phyloP scores from a whole-genome alignment of 2,113 vertebrate genomes.

The Clarias macrocephalus region DNA sequence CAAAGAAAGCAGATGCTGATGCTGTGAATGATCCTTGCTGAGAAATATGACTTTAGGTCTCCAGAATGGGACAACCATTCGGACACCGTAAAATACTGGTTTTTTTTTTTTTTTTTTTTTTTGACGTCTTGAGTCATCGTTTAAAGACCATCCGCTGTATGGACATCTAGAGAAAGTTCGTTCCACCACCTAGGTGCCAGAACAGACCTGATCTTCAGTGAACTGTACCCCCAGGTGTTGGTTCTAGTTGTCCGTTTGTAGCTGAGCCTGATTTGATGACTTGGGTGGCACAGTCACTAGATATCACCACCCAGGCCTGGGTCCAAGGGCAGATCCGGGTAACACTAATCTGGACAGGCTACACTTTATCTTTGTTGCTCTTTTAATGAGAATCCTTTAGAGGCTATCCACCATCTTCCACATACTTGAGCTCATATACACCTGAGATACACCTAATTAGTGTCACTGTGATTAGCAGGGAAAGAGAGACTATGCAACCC shows the following conservation, averaged over 20 bases:
- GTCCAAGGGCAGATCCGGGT: background rate
- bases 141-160: too few species aligned
- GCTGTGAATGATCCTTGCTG: constrained; percentile 91
- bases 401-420: background rate
- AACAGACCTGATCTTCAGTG: constrained; percentile 71
- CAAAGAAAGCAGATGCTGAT: constrained; percentile 97
- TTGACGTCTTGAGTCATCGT: too few species aligned
- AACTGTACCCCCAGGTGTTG: background rate
- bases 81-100: constrained; percentile 81
- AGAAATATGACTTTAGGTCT: constrained; percentile 85
- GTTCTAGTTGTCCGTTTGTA: background rate
- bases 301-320: too few species aligned
- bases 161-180: too few species aligned
- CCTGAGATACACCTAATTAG: background rate
- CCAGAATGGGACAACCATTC: constrained; percentile 95
- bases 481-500: background rate
- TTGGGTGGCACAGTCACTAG: too few species aligned
- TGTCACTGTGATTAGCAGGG: background rate
- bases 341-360: background rate
- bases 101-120: too few species aligned
- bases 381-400: background rate
- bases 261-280: background rate
- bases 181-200: too few species aligned
- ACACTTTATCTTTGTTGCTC: too few species aligned
- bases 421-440: background rate